phyloP scores from a whole-genome alignment of 1,140 invertebrate genomes.

The Drosophila pseudoananassae region DNA sequence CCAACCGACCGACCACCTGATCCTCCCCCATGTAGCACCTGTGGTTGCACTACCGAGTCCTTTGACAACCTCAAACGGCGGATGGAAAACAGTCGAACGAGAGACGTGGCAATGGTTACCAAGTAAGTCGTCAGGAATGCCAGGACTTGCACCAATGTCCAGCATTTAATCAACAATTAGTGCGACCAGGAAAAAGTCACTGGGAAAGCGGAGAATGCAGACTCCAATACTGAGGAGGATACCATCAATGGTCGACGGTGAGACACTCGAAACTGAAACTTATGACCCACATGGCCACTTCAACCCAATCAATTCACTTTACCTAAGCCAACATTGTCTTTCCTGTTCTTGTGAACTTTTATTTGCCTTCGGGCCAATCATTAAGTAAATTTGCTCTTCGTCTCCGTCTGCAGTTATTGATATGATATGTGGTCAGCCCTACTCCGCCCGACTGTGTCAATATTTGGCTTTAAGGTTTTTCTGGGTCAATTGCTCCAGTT shows the following conservation, averaged over 20 bases:
- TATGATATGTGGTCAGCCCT: constrained; percentile 35
- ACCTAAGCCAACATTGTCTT: constrained; percentile 38
- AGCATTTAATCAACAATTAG: constrained; percentile 72
- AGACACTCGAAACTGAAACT: constrained; percentile 22
- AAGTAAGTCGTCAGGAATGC: constrained; percentile 11
- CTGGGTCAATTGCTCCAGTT: constrained; percentile 57
- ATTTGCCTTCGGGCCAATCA: constrained; percentile 56
- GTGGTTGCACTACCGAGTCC: constrained; percentile 42
- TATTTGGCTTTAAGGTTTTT: constrained; percentile 54
- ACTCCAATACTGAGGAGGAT: constrained; percentile 21
- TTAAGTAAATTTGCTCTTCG: constrained; percentile 42
- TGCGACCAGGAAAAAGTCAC: constrained; percentile 14
- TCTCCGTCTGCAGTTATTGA: constrained; percentile 44
- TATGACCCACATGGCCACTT: constrained; percentile 17
- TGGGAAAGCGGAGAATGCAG: neutral
- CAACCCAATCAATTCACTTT: constrained; percentile 42
- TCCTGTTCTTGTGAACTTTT: constrained; percentile 39
- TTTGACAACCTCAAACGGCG: constrained; percentile 45
- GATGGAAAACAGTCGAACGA: constrained; percentile 5
- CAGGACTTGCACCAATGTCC: constrained; percentile 35
- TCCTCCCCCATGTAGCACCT: constrained; percentile 7
- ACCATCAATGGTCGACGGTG: neutral
- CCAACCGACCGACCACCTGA: neutral
- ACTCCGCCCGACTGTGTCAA: constrained; percentile 38
- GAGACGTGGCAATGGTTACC: constrained; percentile 12